Conservation (phyloP, 2,113 vertebrate species). For the Barbus barbus region DNA sequence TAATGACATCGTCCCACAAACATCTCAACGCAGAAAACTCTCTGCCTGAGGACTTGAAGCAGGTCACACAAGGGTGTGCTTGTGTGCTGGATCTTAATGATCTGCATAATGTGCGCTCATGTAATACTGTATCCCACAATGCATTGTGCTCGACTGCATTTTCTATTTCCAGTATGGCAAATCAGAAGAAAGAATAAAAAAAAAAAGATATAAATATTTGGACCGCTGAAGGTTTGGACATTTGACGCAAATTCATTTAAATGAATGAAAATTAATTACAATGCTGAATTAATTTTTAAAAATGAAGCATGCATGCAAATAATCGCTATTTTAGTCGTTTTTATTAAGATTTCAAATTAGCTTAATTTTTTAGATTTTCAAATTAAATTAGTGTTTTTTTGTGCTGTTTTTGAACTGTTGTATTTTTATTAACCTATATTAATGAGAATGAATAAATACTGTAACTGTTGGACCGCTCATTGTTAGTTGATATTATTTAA, state of each 20-base stretch:
- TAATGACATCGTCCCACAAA: neutral
- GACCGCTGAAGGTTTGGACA: neutral
- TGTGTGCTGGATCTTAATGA: neutral
- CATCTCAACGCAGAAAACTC: no score
- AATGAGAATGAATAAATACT: no score
- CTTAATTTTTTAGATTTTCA: no score
- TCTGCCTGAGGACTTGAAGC: neutral
- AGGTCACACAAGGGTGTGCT: neutral
- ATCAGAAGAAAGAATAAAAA: neutral
- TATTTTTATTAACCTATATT: no score
- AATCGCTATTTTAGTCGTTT: no score
- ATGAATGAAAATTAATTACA: neutral
- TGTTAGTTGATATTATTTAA: neutral
- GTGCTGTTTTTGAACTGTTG: no score
- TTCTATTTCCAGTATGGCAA: neutral
- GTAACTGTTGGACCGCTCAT: no score
- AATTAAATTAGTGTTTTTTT: no score
- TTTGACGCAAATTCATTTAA: no score
- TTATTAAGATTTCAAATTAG: no score
- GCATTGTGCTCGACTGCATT: neutral
- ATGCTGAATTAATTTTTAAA: neutral
- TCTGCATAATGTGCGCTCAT: neutral
- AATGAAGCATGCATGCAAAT: neutral
- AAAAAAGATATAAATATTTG: no score
- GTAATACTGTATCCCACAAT: neutral